Percentiles rank a stretch among this genome's conserved stretches.
Evolutionary conservation across 2,113 vertebrate genomes (phyloP).

Genomic region (Psilopogon haemacephalus): DNA sequence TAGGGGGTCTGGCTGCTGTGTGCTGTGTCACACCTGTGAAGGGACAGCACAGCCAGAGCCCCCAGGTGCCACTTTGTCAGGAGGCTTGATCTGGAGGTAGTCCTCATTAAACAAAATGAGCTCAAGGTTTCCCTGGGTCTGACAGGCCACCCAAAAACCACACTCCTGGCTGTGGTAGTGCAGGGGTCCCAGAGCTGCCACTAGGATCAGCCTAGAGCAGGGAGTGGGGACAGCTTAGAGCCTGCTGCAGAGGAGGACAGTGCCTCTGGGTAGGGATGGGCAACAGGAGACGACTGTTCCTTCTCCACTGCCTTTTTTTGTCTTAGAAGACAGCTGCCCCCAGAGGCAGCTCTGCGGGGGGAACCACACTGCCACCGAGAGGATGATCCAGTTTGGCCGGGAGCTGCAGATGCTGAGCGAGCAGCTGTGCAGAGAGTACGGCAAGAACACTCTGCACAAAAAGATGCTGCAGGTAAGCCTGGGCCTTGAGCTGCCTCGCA

Average conservation of each 20-base stretch:
- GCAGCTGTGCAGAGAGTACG: slow-evolving; percentile 91
- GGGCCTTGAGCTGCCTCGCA: not conserved
- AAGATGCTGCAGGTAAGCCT: slow-evolving; percentile 87
- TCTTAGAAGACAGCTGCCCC: slow-evolving; percentile 84
- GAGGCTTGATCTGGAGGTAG: not conserved
- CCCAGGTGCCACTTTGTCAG: not conserved
- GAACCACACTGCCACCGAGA: slow-evolving; percentile 93
- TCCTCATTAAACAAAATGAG: not conserved
- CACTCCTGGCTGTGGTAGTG: not conserved
- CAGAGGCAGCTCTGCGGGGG: slow-evolving; percentile 93
- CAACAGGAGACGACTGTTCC: not conserved
- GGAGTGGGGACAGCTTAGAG: not conserved
- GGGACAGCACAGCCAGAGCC: not conserved
- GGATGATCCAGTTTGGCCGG: slow-evolving; percentile 97
- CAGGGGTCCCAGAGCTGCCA: not conserved
- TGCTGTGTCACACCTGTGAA: rapidly evolving
- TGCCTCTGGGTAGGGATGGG: not conserved
- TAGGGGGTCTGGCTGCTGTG: not conserved
- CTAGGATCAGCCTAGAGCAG: no score
- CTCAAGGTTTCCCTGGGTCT: not conserved
- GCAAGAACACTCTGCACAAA: slow-evolving; percentile 90
- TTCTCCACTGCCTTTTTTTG: slow-evolving; percentile 4
- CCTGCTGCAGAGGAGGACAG: not conserved
- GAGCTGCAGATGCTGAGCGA: slow-evolving; percentile 94
- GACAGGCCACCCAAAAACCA: not conserved